Conservation (phyloP, 2,888 invertebrate species). For the Dinocampus coccinellae region DNA sequence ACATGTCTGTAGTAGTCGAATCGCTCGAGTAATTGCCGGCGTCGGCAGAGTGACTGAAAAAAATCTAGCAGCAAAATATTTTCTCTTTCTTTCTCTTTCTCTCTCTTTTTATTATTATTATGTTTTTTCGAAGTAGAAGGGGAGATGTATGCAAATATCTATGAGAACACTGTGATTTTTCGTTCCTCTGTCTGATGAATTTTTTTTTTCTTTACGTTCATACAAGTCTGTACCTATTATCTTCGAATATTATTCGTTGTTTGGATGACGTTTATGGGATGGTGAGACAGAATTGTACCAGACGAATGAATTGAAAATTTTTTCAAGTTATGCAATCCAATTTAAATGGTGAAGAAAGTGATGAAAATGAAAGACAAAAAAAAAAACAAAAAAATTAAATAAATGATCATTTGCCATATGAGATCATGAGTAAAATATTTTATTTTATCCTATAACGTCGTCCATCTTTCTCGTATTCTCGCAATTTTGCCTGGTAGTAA, state of each 20-base stretch:
- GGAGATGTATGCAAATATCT: neutral
- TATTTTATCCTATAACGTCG: slow-evolving; percentile 44
- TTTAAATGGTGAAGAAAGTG: neutral
- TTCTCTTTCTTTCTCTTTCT: slow-evolving; percentile 18
- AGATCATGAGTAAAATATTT: slow-evolving; percentile 7
- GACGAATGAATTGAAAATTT: neutral
- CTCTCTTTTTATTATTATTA: neutral
- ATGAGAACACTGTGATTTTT: neutral
- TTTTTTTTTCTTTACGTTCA: neutral
- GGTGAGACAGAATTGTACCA: neutral
- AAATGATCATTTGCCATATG: no score
- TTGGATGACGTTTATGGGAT: neutral
- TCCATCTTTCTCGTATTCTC: slow-evolving; percentile 39
- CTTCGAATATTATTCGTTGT: neutral
- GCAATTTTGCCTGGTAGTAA: slow-evolving; percentile 51
- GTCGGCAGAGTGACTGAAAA: slow-evolving; percentile 31
- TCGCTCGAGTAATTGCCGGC: slow-evolving; percentile 36
- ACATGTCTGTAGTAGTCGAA: slow-evolving; percentile 30
- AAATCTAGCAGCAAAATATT: slow-evolving; percentile 15
- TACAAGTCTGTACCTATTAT: neutral
- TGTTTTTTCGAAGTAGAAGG: neutral
- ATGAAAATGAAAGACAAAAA: no score
- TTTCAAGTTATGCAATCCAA: neutral
- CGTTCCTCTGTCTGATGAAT: neutral
- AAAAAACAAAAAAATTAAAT: neutral